Evolutionary conservation across 2,888 invertebrate genomes (phyloP), one percentile per base, ranked within the genome.

Genomic region (Eilema depressum): DNA sequence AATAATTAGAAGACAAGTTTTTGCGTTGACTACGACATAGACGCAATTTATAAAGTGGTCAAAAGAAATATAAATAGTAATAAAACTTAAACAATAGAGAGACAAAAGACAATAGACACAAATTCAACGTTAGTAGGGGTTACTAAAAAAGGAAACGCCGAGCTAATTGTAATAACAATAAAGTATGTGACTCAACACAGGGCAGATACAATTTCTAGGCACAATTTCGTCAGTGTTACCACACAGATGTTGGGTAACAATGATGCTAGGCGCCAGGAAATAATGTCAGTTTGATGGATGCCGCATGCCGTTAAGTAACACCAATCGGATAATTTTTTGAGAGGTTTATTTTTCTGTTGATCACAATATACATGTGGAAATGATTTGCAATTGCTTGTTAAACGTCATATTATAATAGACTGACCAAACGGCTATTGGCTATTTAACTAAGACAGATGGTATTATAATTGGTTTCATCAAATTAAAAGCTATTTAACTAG

Each of bases 71-170:
- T n/a, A 63, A 41, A 66, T 56, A 11, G 28, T 60, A 68, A 77
- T 63, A 59, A 67, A 71, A 68, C 64, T 63, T 66, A 74, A 69
- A 76, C 67, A 69, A 70, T 74, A 69, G 67, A n/a, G 61, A 66
- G 66, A 75, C 68, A 66, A 73, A 69, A 76, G 74, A 81, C 68
- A 82, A 76, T 70, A 59, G 71, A 71, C 69, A 47, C 68, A 69
- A 76, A 74, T 57, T 70, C 62, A 69, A 76, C 76, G 64, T 74
- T 66, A 69, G 73, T 66, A 61, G 66, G 64, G 28, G 62, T 67
- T 74, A 79, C 83, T 80, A 81, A 84, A 87, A 83, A 82, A 84
- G 85, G 86, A 84, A 86, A 85, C 78, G 53, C 41, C 69, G 69
- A 68, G 78, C 70, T 82, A 85, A 87, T 87, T 87, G 77, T 81